These are phyloP conservation scores for Luperina nickerlii DNA, from an alignment of 2,888 invertebrate genomes.

Conservation along the genomic window DNA sequence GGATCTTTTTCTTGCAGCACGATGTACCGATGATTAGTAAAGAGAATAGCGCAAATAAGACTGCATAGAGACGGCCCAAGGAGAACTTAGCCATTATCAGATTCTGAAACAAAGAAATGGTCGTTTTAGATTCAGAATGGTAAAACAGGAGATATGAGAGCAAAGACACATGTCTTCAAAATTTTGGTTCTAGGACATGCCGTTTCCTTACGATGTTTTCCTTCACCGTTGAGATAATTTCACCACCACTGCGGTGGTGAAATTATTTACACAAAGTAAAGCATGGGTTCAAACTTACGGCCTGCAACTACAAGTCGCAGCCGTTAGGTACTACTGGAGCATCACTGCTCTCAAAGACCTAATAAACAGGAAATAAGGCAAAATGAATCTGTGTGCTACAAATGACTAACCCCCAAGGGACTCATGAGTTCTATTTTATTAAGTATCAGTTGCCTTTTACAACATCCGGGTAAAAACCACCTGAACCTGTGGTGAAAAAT, in stretches of 20 bases:
- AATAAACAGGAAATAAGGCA: background rate
- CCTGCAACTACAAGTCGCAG: background rate
- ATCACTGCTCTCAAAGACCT: background rate
- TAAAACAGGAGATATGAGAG: background rate
- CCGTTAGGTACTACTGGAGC: background rate
- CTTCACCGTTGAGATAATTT: background rate
- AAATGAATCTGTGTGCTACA: background rate
- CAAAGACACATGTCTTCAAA: background rate
- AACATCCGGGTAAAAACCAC: background rate
- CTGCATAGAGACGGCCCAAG: conserved; percentile 68
- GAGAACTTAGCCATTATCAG: conserved; percentile 74
- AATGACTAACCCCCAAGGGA: background rate
- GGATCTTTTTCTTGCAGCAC: conserved; percentile 73
- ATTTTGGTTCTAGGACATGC: background rate
- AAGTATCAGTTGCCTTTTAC: background rate
- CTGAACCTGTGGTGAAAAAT: too few relatives aligned
- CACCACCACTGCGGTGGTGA: too few relatives aligned
- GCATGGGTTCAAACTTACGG: background rate
- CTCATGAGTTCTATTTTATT: background rate
- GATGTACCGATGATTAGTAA: conserved; percentile 72
- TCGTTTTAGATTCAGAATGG: background rate
- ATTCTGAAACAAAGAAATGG: conserved; percentile 66
- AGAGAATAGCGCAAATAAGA: conserved; percentile 75
- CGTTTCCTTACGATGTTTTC: background rate
- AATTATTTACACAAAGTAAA: background rate